Evolutionary conservation across 2,113 vertebrate genomes (phyloP).

Genomic region (Mirza zaza): DNA sequence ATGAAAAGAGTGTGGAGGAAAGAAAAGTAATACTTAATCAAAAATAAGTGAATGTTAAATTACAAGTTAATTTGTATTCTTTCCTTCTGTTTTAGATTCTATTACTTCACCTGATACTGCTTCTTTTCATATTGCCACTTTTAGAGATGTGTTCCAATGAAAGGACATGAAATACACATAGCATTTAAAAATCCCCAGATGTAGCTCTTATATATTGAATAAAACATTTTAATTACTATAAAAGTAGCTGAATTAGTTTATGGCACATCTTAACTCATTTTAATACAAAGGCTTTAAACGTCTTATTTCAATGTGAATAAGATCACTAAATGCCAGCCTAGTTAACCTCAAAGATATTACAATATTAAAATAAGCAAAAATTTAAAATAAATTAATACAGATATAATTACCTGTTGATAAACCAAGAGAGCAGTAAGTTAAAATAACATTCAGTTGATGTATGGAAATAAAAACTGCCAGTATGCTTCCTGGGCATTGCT

Average conservation of each 20-base stretch:
- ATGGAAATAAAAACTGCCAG: background rate
- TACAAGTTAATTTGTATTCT: background rate
- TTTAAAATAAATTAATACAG: conserved; percentile 23
- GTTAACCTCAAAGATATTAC: conserved; percentile 72
- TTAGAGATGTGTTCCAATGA: background rate
- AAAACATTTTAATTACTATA: conserved; percentile 71
- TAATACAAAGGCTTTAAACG: conserved; percentile 72
- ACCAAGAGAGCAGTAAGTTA: conserved; percentile 51
- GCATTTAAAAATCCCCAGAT: conserved; percentile 63
- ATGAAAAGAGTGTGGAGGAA: background rate
- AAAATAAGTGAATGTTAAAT: conserved; percentile 1
- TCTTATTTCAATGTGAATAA: conserved; percentile 75
- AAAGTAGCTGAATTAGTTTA: conserved; percentile 73
- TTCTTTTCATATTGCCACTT: background rate
- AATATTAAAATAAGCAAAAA: conserved; percentile 60
- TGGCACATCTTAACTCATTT: conserved; percentile 68
- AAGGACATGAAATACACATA: background rate
- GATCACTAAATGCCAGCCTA: conserved; percentile 48
- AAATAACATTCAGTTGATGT: background rate
- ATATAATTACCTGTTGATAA: conserved; percentile 63
- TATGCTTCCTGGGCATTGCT: background rate
- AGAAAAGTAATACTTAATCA: background rate
- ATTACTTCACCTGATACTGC: background rate
- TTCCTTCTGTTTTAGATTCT: background rate
- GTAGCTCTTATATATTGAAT: conserved; percentile 65